Evolutionary conservation across 53 echinoderm and acorn worm species (phyloP), one percentile per base, ranked within the genome.

Genomic region (Echinometra lucunter): DNA sequence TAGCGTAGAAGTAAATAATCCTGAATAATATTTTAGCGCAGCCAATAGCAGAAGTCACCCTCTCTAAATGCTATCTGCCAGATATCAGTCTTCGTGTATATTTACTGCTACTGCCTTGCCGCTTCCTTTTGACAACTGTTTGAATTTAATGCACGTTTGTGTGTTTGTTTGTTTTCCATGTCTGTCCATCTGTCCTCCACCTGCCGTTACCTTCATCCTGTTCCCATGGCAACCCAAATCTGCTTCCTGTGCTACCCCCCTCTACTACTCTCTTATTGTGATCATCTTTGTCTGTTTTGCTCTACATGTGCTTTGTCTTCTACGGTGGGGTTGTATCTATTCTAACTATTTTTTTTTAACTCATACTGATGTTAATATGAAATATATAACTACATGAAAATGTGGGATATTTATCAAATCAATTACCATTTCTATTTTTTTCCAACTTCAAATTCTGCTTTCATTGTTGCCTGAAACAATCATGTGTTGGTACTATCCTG

Each of bases 151-250:
- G 42, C 66, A 32, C 66, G 16, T 66, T 57, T 58, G 57, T 88
- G n/a, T 94, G 37, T 88, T 49, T 94, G 88, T 94, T 60, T 88
- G 81, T 66, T 88, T 94, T 85, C 16, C 85, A 85, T 89, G 78
- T 95, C 27, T 95, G 45, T 57, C 95, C 91, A 21, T 95, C 58
- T 30, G 53, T 67, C 89, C 37, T 74, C 55, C 75, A 30, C 55
- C 75, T 44, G 27, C 90, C 55, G 25, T 49, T 23, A 75, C 66
- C 57, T 35, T 15, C 49, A 53, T 93, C 88, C 95, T 60, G 49
- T 93, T 88, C 30, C 94, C 88, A 44, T 53, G 37, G 34, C 66
- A 28, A 78, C 94, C 94, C 17, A 82, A 44, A 40, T 30, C 69
- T 87, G 40, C 66, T 18, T 66, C 88, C 44, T 27, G 6, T 45